phyloP scores from a whole-genome alignment of 1,140 invertebrate genomes.

The Pseudomyrmex cubaensis region DNA sequence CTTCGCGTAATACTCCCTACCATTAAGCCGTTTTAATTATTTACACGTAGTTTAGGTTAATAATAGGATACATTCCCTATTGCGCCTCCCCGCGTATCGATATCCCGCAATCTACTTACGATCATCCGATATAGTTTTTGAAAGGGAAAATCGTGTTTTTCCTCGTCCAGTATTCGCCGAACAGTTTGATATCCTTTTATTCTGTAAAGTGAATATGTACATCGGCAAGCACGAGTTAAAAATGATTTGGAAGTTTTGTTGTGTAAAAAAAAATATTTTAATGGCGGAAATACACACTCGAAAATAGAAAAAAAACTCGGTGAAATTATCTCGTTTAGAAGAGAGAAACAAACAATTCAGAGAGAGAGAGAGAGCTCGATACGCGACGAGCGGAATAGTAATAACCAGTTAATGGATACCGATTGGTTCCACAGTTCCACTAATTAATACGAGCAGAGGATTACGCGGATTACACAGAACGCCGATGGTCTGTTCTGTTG shows the following conservation, averaged over 20 bases:
- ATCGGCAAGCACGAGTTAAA: neutral
- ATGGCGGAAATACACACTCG: neutral
- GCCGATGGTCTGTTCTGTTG: conserved; percentile 17
- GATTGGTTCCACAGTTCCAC: conserved; percentile 68
- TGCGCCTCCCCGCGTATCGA: conserved; percentile 54
- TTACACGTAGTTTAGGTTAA: conserved; percentile 79
- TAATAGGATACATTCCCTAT: conserved; percentile 77
- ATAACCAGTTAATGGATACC: conserved; percentile 73
- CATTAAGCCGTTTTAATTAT: conserved; percentile 80
- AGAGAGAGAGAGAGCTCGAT: conserved; percentile 22
- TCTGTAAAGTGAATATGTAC: neutral
- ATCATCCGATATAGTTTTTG: conserved; percentile 34
- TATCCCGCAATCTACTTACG: conserved; percentile 39
- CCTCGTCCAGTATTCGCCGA: neutral
- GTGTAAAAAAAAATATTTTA: neutral
- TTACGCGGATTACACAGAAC: conserved; percentile 65
- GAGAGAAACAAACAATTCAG: conserved; percentile 29
- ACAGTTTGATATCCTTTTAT: neutral
- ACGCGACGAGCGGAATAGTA: conserved; percentile 68
- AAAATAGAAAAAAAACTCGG: conserved; percentile 10
- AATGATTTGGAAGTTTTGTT: neutral
- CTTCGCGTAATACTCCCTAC: conserved; percentile 78
- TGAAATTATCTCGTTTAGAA: conserved; percentile 46
- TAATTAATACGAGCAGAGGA: conserved; percentile 72
- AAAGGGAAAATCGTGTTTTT: conserved; percentile 9